Evolutionary conservation across 1,140 invertebrate genomes (phyloP).

Genomic region (Meloidogyne hapla): DNA sequence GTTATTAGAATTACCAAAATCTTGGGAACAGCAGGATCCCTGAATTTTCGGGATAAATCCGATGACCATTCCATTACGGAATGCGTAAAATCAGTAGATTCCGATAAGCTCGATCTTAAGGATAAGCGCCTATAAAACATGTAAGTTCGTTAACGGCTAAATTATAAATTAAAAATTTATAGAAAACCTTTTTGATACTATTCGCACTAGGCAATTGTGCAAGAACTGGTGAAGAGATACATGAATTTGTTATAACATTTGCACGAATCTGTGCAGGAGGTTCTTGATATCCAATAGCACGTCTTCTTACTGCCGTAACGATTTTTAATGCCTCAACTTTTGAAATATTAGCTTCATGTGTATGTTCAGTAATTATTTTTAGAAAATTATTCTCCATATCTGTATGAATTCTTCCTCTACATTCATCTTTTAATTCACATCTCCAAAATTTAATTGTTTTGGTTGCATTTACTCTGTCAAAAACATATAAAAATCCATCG

Average conservation of each 20-base stretch:
- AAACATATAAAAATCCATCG: conserved; percentile 4
- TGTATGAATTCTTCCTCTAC: conserved; percentile 7
- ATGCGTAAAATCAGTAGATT: too few species aligned
- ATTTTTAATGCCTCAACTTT: conserved; percentile 3
- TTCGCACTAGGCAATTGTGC: conserved; percentile 12
- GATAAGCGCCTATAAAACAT: too few species aligned
- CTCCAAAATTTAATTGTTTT: conserved; percentile 20
- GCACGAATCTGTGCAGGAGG: neutral
- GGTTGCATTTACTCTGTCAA: conserved; percentile 8
- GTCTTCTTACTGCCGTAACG: neutral
- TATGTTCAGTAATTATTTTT: neutral
- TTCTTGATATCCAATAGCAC: neutral
- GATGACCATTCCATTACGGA: too few species aligned
- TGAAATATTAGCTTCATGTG: conserved; percentile 11
- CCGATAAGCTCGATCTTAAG: too few species aligned
- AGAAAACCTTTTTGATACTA: conserved; percentile 12
- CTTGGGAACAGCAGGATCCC: too few species aligned
- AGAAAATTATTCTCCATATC: conserved; percentile 16
- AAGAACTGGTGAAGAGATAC: conserved; percentile 3
- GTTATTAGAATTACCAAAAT: too few species aligned
- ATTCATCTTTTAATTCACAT: conserved; percentile 5
- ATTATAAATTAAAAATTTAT: too few species aligned
- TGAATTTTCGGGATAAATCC: too few species aligned
- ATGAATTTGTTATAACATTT: neutral
- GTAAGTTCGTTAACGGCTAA: too few species aligned